Evolutionary conservation across 2,888 invertebrate genomes (phyloP).

Genomic region (Caenorhabditis panamensis): DNA sequence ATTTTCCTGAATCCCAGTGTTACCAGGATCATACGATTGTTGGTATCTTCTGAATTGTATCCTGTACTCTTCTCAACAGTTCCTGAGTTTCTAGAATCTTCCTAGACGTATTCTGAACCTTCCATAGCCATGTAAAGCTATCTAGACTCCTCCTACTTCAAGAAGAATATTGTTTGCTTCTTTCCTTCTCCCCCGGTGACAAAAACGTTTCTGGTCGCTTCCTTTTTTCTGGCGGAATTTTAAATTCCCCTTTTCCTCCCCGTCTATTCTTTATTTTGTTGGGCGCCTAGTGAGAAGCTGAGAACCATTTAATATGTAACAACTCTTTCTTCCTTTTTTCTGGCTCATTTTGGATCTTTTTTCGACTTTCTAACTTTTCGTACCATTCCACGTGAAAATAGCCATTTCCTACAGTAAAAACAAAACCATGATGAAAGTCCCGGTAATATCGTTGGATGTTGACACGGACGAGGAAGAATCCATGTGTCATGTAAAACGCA

Average conservation of each 20-base stretch:
- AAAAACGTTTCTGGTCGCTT: too few relatives aligned
- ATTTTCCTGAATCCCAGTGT: too few relatives aligned
- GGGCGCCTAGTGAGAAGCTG: neutral
- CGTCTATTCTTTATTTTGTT: neutral
- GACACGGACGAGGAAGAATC: slow-evolving; percentile 48
- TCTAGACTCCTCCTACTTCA: too few relatives aligned
- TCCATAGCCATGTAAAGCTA: too few relatives aligned
- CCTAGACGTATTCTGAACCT: too few relatives aligned
- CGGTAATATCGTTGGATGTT: slow-evolving; percentile 52
- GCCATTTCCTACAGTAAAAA: neutral
- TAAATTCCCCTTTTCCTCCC: neutral
- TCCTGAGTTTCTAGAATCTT: too few relatives aligned
- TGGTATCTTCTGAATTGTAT: too few relatives aligned
- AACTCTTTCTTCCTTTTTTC: slow-evolving; percentile 8
- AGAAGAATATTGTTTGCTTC: too few relatives aligned
- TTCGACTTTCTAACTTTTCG: neutral
- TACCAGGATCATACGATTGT: too few relatives aligned
- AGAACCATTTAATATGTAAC: slow-evolving; percentile 55
- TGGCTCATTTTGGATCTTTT: neutral
- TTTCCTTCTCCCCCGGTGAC: too few relatives aligned
- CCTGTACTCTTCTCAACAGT: too few relatives aligned
- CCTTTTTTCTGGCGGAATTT: too few relatives aligned
- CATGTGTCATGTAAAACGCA: slow-evolving; percentile 9
- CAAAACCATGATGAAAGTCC: slow-evolving; percentile 47
- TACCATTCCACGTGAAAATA: neutral